Evolutionary conservation across 1,140 invertebrate genomes (phyloP), one percentile per base, ranked within the genome.

Genomic region (Argopecten irradians): DNA sequence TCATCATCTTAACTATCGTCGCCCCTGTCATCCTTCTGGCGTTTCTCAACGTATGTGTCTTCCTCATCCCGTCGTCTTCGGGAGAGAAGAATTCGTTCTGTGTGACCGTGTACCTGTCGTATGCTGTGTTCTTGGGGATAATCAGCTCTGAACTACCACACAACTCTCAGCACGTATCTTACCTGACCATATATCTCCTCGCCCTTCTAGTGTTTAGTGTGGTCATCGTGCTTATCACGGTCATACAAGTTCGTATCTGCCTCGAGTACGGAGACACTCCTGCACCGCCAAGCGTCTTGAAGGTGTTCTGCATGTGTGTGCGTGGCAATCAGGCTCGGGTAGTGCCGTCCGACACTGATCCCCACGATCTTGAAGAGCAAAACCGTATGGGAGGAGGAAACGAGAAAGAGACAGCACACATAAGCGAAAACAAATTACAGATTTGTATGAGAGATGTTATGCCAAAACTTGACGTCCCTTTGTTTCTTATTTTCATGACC

Each of bases 121-220:
- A 91, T 33, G 90, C 91, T n/a, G 91, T 93, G 8, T 92, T 93
- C 71, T 43, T 93, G 41, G 89, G 84, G 11, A 87, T 90, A 9
- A 86, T 92, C 16, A 46, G 82, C 1, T 43, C 84, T 9, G 41
- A 87, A n/a, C 89, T 93, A 33, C 92, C 92, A 3, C 46, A 84
- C 13, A 92, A 91, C 9, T 92, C 91, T 14, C 85, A n/a, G 28
- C 5, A 36, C 22, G 43, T 87, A 5, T 90, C 91, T 0, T 33
- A 89, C 33, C 34, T 91, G 0, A 36, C 85, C 11, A 33, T 90
- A 0, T 91, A 90, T 36, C 9, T 90, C 1, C 43, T 85, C n/a
- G 28, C 85, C 9, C 46, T 86, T 9, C 9, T 82, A 0, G 84
- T 46, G 0, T 84, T 82, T 35, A 39, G 43, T 11, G 33, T 82